Evolutionary conservation across 2,888 invertebrate species (phyloP).

Genomic region (Ectemnius continuus): DNA sequence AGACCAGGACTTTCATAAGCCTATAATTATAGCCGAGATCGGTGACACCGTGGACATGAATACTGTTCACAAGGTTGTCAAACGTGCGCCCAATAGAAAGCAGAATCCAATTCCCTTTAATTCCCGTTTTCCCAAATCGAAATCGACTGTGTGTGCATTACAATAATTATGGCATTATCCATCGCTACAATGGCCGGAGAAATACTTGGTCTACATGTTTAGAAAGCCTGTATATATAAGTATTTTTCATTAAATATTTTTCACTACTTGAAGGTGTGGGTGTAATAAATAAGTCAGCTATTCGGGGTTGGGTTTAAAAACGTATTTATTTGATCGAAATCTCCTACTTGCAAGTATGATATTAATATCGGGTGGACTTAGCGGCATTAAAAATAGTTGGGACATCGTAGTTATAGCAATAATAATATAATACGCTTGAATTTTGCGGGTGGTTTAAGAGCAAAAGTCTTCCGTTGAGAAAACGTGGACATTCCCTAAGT

Average conservation of each 20-base stretch:
- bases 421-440: conserved; percentile 12
- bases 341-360: conserved; percentile 45
- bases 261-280: conserved; percentile 13
- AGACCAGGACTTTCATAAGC: conserved; percentile 84
- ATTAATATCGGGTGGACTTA: conserved; percentile 44
- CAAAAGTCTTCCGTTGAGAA: background rate
- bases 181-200: background rate
- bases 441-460: too few relatives aligned
- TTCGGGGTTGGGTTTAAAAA: conserved; percentile 56
- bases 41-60: conserved; percentile 74
- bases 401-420: conserved; percentile 25
- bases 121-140: conserved; percentile 65
- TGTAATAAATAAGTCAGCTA: conserved; percentile 35
- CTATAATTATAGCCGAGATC: conserved; percentile 84
- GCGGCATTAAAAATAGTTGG: conserved; percentile 52
- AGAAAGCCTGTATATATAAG: conserved; percentile 20
- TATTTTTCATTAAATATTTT: conserved; percentile 13
- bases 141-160: conserved; percentile 80
- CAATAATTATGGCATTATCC: conserved; percentile 66
- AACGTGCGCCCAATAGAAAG: conserved; percentile 71
- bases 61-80: conserved; percentile 67
- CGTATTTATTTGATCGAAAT: conserved; percentile 53
- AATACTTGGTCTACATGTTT: conserved; percentile 2
- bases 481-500: too few relatives aligned
- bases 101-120: conserved; percentile 62